phyloP scores from a whole-genome alignment of 2,888 invertebrate genomes.

The Epirrhoe alternata region DNA sequence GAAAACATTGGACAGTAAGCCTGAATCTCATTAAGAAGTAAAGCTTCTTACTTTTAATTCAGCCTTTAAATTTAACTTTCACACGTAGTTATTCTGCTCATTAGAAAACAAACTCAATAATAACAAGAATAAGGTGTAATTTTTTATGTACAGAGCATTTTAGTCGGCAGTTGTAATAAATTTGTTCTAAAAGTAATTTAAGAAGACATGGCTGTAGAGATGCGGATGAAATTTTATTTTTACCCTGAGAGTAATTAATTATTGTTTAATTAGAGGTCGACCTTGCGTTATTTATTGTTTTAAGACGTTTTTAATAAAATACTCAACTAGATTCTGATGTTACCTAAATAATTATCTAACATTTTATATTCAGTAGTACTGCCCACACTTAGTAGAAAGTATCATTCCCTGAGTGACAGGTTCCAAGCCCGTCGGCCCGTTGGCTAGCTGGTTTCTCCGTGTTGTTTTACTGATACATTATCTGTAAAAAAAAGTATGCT shows the following conservation, averaged over 20 bases:
- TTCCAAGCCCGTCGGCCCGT: no score
- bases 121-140: not conserved
- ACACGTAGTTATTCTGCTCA: not conserved
- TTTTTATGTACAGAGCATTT: not conserved
- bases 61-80: conserved; percentile 21
- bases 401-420: no score
- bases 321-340: not conserved
- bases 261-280: conserved; percentile 12
- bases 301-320: not conserved
- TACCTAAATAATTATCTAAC: not conserved
- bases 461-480: no score
- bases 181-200: conserved; percentile 15
- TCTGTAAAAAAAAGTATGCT: no score
- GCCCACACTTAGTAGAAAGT: no score
- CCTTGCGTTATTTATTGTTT: conserved; percentile 8
- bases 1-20: conserved; percentile 29
- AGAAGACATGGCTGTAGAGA: conserved; percentile 13
- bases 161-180: conserved; percentile 4
- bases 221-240: conserved; percentile 11
- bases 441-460: no score
- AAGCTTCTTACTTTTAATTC: not conserved
- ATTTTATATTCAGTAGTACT: no score
- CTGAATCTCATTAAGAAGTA: conserved; percentile 30
- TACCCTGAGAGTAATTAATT: conserved; percentile 3
- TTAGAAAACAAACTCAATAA: conserved; percentile 10